A percentile compares a stretch with the other conserved stretches of the same genome.
Conservation (phyloP, 2,797 vertebrate species). For the Syncerus caffer region DNA sequence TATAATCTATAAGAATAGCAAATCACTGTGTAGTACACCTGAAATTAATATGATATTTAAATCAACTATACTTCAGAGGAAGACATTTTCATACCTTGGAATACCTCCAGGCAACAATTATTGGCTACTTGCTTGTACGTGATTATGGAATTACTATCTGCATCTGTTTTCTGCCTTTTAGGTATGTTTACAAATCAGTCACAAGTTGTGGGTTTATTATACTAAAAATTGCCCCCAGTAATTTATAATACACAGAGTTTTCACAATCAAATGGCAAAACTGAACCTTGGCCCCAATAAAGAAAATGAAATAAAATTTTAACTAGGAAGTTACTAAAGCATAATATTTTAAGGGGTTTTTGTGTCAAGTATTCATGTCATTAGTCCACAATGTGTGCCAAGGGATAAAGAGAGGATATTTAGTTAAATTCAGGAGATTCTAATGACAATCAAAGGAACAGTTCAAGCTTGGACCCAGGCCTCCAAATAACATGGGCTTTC, state of each 20-base stretch:
- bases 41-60: background rate
- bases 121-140: background rate
- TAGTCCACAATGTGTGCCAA: slow-evolving; percentile 14
- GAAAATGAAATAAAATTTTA: slow-evolving; percentile 65
- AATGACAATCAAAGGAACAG: background rate
- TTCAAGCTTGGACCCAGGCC: background rate
- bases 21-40: background rate
- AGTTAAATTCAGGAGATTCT: slow-evolving; percentile 6
- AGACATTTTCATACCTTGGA: background rate
- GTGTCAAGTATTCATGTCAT: slow-evolving; percentile 41
- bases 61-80: background rate
- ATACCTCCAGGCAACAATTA: background rate
- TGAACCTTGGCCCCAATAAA: slow-evolving; percentile 59
- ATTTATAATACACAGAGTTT: slow-evolving; percentile 17
- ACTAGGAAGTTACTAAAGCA: slow-evolving; percentile 66
- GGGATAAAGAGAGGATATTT: slow-evolving; percentile 30
- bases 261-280: background rate
- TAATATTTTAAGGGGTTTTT: slow-evolving; percentile 46
- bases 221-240: background rate
- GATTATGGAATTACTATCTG: background rate
- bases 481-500: background rate
- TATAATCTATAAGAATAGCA: background rate
- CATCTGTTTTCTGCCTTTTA: background rate
- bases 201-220: background rate
- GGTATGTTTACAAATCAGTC: background rate